These are phyloP conservation scores for Agrilus biguttatus DNA, from an alignment of 2,888 invertebrate species.

Conservation along the genomic window DNA sequence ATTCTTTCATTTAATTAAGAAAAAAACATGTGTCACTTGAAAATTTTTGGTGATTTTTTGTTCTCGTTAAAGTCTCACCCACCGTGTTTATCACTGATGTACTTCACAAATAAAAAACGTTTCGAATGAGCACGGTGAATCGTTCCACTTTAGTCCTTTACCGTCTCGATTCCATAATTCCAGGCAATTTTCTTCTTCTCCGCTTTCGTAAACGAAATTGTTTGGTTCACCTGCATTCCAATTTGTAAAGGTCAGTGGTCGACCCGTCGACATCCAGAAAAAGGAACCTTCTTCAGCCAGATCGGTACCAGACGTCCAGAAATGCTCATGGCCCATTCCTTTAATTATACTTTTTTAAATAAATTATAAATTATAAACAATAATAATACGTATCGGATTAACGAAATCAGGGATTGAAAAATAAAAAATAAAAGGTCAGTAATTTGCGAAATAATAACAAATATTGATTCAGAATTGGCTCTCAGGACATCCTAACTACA, in stretches of 20 bases:
- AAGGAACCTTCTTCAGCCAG: constrained; percentile 81
- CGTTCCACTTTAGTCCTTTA: constrained; percentile 86
- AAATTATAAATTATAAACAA: background rate
- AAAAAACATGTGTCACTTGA: too few species aligned
- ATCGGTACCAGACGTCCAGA: constrained; percentile 88
- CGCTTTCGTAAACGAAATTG: constrained; percentile 86
- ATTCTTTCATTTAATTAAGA: too few species aligned
- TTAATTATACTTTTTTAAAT: constrained; percentile 15
- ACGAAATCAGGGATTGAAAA: too few species aligned
- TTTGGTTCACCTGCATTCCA: constrained; percentile 92
- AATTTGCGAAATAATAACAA: too few species aligned
- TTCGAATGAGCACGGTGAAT: constrained; percentile 85
- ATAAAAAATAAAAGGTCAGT: background rate
- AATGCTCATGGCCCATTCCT: constrained; percentile 82
- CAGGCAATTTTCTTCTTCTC: constrained; percentile 83
- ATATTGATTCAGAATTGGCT: too few species aligned
- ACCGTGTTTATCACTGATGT: constrained; percentile 32
- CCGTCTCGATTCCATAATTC: constrained; percentile 87
- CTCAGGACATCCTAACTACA: too few species aligned
- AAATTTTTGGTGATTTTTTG: background rate
- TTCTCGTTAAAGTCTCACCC: background rate
- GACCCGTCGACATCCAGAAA: constrained; percentile 87
- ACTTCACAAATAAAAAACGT: constrained; percentile 88
- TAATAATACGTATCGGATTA: background rate
- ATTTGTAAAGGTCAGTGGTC: constrained; percentile 79